Evolutionary conservation across 2,113 vertebrate genomes (phyloP).

Genomic region (Labeo rohita): DNA sequence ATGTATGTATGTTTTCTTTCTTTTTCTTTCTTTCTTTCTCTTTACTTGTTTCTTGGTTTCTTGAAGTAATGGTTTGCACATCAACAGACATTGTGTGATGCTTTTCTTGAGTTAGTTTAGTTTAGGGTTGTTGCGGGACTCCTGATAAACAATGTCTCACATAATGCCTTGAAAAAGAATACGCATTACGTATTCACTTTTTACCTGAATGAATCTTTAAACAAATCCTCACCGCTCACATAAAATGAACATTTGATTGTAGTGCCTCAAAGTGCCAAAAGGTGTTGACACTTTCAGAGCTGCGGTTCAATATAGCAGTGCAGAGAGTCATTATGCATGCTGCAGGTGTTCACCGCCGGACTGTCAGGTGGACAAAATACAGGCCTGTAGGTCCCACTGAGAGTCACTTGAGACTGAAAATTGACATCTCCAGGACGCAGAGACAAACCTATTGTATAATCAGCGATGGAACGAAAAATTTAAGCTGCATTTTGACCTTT

Average conservation of each 20-base stretch:
- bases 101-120: background rate
- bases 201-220: background rate
- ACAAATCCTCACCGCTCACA: background rate
- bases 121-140: background rate
- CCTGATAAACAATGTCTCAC: background rate
- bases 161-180: background rate
- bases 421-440: background rate
- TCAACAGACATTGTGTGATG: too few species aligned
- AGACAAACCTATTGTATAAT: constrained; percentile 7
- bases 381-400: background rate
- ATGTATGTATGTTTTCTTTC: too few species aligned
- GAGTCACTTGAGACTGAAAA: constrained; percentile 35
- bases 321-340: constrained; percentile 45
- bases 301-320: background rate
- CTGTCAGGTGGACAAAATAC: constrained; percentile 31
- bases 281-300: background rate
- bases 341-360: background rate
- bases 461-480: background rate
- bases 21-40: too few species aligned
- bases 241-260: background rate
- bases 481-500: background rate
- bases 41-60: too few species aligned
- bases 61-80: too few species aligned
- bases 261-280: background rate
- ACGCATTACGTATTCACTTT: background rate